Conservation (phyloP, 1,140 invertebrate genomes). For the Piezodorus guildinii region DNA sequence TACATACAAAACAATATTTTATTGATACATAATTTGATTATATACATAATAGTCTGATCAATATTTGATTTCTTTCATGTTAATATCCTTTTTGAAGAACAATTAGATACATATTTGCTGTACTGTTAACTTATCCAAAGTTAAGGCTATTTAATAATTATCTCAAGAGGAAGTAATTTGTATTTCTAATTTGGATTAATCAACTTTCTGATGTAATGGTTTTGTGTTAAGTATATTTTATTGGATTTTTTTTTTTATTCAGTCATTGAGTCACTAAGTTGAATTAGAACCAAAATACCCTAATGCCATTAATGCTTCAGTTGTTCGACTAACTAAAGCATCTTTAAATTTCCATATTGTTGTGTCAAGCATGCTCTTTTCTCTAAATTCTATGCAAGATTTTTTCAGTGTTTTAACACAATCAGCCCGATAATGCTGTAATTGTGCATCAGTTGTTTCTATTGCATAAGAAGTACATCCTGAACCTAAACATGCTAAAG, state of each 20-base stretch:
- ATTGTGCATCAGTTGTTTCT: slow-evolving; percentile 64
- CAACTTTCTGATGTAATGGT: background rate
- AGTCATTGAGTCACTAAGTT: background rate
- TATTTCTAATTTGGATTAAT: background rate
- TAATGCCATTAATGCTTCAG: slow-evolving; percentile 53
- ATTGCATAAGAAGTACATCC: slow-evolving; percentile 78
- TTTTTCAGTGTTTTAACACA: slow-evolving; percentile 84
- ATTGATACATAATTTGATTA: too few relatives aligned
- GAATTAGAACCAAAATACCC: slow-evolving; percentile 48
- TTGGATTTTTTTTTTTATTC: background rate
- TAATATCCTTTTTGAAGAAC: too few relatives aligned
- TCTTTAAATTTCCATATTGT: slow-evolving; percentile 81
- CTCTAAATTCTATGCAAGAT: slow-evolving; percentile 67
- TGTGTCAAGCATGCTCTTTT: slow-evolving; percentile 70
- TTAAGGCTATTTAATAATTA: background rate
- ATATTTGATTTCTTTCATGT: too few relatives aligned
- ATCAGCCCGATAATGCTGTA: slow-evolving; percentile 87
- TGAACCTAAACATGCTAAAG: slow-evolving; percentile 72
- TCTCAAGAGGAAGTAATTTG: background rate
- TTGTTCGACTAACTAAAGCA: slow-evolving; percentile 53
- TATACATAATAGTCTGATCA: too few relatives aligned
- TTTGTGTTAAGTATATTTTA: background rate
- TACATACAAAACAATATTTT: too few relatives aligned
- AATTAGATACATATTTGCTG: background rate
- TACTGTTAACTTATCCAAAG: background rate